Evolutionary conservation across 2,888 invertebrate species (phyloP), one percentile per base, ranked within the genome.

Genomic region (Hartigia nigra): DNA sequence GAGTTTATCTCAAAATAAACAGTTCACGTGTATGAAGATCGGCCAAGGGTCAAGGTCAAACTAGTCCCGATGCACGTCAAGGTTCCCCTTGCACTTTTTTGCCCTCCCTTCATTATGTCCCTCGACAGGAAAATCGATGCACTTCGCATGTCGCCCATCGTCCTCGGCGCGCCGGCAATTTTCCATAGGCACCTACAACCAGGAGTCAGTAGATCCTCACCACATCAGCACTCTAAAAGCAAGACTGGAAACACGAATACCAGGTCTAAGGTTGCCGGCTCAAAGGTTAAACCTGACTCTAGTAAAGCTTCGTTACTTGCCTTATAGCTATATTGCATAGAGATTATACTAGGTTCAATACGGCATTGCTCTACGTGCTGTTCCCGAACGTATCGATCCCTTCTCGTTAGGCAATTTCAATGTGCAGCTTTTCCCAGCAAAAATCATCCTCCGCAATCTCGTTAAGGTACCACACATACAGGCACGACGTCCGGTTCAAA

Each of bases 101-200:
- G n/a, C 74, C 70, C 55, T 72, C 69, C 75, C 77, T 36, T 37
- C 76, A 14, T 39, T 55, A 72, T 70, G 31, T 74, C 72, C 31
- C 37, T 23, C 75, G 36, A 55, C 12, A n/a, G 5, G 23, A 35
- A 75, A 86, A 85, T 86, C 87, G 86, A 87, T 86, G 83, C 82
- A 86, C 85, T 85, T 86, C 85, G 86, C 86, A 84, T 86, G 85
- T 83, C 78, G 74, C 74, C 31, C 75, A 35, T 34, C 72, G 72
- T 72, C 72, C 31, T 55, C 55, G 55, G 23, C 23, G 2, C 55
- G 5, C 55, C 55, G 14, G 14, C 55, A 9, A 55, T 23, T 55
- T 55, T 23, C 23, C 55, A 23, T 55, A 23, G 23, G 23, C 55
- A 55, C 55, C 37, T 37, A 37, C 1, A 37, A 37, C 37, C 55